phyloP scores from a whole-genome alignment of 2,797 vertebrate genomes.

The Sebastes matsubarae region DNA sequence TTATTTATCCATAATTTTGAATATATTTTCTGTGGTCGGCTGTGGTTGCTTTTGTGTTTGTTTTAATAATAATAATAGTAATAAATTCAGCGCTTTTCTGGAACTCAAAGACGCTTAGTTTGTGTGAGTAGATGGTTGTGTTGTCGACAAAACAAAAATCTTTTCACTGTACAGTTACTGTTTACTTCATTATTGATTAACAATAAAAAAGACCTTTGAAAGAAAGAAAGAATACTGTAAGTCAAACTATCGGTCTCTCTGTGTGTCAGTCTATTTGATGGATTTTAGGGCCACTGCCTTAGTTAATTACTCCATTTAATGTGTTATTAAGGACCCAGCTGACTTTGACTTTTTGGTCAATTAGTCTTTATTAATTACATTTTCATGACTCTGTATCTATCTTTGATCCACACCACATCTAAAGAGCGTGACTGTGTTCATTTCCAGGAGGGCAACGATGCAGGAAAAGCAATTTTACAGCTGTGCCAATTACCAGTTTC shows the following conservation, averaged over 20 bases:
- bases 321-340: slow-evolving; percentile 75
- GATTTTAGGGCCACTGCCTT: slow-evolving; percentile 66
- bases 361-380: slow-evolving; percentile 77
- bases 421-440: slow-evolving; percentile 62
- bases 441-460: slow-evolving; percentile 63
- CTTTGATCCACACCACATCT: slow-evolving; percentile 62
- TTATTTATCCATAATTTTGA: too few relatives aligned
- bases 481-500: slow-evolving; percentile 43
- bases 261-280: slow-evolving; percentile 58
- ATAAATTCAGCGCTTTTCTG: too few relatives aligned
- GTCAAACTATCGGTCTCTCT: slow-evolving; percentile 43
- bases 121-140: too few relatives aligned
- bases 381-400: slow-evolving; percentile 72
- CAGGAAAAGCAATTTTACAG: slow-evolving; percentile 62
- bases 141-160: too few relatives aligned
- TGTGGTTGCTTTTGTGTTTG: fast-evolving
- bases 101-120: too few relatives aligned
- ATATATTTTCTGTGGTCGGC: too few relatives aligned
- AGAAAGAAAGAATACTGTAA: background rate
- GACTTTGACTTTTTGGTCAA: slow-evolving; percentile 76
- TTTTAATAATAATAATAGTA: too few relatives aligned
- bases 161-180: too few relatives aligned
- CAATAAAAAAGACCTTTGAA: too few relatives aligned
- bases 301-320: slow-evolving; percentile 74
- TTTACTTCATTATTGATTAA: too few relatives aligned